phyloP scores from a whole-genome alignment of 2,113 vertebrate species.

The Lophotis ruficrista region DNA sequence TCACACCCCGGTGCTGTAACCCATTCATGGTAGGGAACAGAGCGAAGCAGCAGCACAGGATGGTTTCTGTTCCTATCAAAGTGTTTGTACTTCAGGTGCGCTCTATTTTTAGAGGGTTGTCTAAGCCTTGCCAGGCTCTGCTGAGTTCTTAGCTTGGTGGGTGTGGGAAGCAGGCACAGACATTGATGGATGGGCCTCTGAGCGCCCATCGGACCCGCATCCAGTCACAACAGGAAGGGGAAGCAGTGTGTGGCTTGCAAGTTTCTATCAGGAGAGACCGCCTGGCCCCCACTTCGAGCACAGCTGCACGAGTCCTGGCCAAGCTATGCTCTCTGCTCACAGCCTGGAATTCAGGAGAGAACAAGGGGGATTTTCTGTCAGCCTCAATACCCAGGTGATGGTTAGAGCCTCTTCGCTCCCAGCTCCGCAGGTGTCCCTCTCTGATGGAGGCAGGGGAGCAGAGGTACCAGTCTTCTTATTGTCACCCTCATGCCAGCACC shows the following conservation, averaged over 20 bases:
- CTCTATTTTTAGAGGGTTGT: background rate
- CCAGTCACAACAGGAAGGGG: background rate
- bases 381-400: background rate
- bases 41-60: background rate
- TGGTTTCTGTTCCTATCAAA: background rate
- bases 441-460: background rate
- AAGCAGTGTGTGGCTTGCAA: background rate
- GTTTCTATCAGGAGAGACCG: background rate
- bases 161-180: background rate
- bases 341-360: background rate
- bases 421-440: background rate
- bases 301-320: background rate
- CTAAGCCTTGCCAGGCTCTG: background rate
- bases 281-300: background rate
- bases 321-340: background rate
- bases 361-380: background rate
- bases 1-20: background rate
- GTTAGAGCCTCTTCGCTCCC: background rate
- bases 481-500: background rate
- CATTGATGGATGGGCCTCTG: background rate
- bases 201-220: background rate
- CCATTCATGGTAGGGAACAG: fast-evolving
- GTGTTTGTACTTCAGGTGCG: background rate
- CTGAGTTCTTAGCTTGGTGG: background rate
- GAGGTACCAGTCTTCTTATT: fast-evolving